phyloP scores from a whole-genome alignment of 2,888 invertebrate genomes.

The Temnothorax ravouxi region DNA sequence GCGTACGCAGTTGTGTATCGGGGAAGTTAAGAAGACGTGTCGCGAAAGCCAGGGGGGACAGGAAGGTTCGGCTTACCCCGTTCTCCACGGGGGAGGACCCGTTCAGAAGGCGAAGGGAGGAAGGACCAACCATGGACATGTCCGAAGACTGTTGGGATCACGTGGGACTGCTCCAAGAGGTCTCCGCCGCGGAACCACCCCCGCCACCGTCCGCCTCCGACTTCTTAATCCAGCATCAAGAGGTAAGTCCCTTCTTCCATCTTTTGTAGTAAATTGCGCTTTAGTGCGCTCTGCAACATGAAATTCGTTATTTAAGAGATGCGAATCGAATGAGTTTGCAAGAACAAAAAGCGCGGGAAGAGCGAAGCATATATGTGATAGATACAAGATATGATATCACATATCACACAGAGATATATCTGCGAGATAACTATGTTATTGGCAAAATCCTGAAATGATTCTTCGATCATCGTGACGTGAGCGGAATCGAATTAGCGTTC shows the following conservation, averaged over 20 bases:
- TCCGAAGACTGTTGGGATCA: conserved; percentile 85
- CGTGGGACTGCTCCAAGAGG: conserved; percentile 85
- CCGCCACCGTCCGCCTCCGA: conserved; percentile 77
- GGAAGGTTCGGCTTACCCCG: not conserved
- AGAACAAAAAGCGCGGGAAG: conserved; percentile 37
- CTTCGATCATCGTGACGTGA: not conserved
- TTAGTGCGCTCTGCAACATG: not conserved
- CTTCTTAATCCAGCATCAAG: conserved; percentile 83
- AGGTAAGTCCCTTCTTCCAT: conserved; percentile 76
- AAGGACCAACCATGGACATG: conserved; percentile 81
- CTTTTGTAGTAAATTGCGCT: not conserved
- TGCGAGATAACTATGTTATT: not conserved
- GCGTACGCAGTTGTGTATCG: conserved; percentile 9
- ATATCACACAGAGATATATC: not conserved
- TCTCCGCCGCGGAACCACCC: conserved; percentile 81
- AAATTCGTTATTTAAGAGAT: not conserved
- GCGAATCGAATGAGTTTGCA: too few relatives aligned
- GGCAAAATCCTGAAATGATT: not conserved
- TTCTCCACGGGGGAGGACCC: conserved; percentile 57
- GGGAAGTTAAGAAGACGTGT: conserved; percentile 27
- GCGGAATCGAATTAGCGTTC: not conserved
- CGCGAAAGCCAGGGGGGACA: not conserved
- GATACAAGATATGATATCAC: not conserved
- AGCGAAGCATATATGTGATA: not conserved
- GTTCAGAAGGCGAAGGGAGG: conserved; percentile 64